Evolutionary conservation across 1,140 invertebrate species (phyloP).

Genomic region (Drosophila lini): DNA sequence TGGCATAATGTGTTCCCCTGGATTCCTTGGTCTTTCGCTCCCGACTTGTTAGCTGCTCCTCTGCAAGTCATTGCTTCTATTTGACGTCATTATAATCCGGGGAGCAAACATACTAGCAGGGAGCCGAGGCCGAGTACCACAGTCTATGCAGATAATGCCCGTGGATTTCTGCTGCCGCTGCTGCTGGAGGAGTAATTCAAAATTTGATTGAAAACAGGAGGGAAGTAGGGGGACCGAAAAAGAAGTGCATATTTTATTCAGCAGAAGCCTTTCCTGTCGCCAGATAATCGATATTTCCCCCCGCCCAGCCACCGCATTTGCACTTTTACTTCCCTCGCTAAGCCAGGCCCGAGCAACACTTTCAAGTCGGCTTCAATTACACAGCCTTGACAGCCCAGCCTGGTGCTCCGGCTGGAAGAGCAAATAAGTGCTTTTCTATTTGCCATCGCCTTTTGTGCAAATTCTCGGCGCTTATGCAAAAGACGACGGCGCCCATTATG

Average conservation of each 20-base stretch:
- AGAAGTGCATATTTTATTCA: conserved; percentile 42
- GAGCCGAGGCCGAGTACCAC: conserved; percentile 7
- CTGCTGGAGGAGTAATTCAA: conserved; percentile 19
- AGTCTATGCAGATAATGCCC: conserved; percentile 24
- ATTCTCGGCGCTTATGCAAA: conserved; percentile 67
- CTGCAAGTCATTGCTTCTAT: conserved; percentile 55
- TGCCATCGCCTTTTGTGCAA: conserved; percentile 62
- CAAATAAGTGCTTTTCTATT: conserved; percentile 71
- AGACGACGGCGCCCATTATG: conserved; percentile 68
- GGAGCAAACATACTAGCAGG: conserved; percentile 10
- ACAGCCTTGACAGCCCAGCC: conserved; percentile 33
- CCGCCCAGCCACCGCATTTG: conserved; percentile 7
- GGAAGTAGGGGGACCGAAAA: conserved; percentile 12
- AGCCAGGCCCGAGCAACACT: conserved; percentile 46
- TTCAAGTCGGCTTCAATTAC: conserved; percentile 75
- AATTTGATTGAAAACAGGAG: conserved; percentile 43
- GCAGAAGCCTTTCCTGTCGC: conserved; percentile 16
- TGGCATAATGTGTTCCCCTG: conserved; percentile 44
- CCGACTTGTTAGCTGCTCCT: conserved; percentile 55
- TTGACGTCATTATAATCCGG: conserved; percentile 69
- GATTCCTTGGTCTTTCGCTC: conserved; percentile 48
- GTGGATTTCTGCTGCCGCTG: conserved; percentile 29
- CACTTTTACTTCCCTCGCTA: conserved; percentile 24
- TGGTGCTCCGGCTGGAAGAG: conserved; percentile 19
- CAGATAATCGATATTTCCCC: conserved; percentile 47